Evolutionary conservation across 2,888 invertebrate species (phyloP).

Genomic region (Trileptium ribeirensis): DNA sequence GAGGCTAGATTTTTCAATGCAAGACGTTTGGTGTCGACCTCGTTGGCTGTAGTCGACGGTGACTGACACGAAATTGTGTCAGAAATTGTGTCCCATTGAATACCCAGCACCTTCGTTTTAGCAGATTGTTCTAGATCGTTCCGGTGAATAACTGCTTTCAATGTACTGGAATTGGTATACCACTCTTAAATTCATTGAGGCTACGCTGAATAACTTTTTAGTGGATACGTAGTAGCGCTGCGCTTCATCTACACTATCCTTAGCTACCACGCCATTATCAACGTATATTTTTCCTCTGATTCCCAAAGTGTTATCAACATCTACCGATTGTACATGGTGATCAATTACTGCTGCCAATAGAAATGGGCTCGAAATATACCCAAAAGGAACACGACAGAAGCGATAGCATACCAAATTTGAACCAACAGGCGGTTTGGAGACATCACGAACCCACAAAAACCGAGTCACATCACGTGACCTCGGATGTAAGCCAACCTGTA

Average conservation of each 20-base stretch:
- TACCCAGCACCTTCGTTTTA: constrained; percentile 28
- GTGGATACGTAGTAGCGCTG: constrained; percentile 13
- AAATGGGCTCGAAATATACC: constrained; percentile 22
- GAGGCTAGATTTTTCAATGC: too few species aligned
- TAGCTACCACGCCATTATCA: constrained; percentile 24
- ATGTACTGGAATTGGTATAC: constrained; percentile 29
- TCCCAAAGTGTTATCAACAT: background rate
- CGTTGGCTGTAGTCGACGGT: too few species aligned
- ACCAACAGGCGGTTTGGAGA: background rate
- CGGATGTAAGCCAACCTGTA: too few species aligned
- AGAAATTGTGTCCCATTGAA: constrained; percentile 35
- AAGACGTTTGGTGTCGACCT: too few species aligned
- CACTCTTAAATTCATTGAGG: constrained; percentile 23
- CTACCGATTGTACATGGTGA: background rate
- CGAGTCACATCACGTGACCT: too few species aligned
- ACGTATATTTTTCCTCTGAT: constrained; percentile 19
- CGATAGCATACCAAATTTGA: background rate
- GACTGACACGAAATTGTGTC: too few species aligned
- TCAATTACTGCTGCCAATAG: constrained; percentile 14
- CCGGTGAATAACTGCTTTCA: background rate
- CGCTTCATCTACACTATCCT: constrained; percentile 1
- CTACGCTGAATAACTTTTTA: constrained; percentile 9
- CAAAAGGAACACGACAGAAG: constrained; percentile 23
- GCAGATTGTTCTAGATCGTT: background rate
- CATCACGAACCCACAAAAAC: too few species aligned